Base-by-base conservation (phyloP, 1,140 invertebrate species). In the Geopemphigus sp. region DNA sequence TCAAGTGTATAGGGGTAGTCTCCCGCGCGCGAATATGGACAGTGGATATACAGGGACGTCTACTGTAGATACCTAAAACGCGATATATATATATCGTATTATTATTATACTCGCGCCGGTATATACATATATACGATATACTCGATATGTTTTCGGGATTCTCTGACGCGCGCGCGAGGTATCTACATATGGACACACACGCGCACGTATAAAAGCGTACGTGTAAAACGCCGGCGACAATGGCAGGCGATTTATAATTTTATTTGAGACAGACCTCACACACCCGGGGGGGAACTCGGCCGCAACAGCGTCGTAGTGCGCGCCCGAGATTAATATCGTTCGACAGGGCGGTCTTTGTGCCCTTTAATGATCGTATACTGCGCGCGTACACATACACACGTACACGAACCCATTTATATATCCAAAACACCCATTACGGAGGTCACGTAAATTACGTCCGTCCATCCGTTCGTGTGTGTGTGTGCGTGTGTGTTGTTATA, bases 311-410 rank as follows among this genome's bases (percentile, higher is more conserved):
- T n/a, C 64, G 64, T n/a, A n/a, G n/a, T n/a, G n/a, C n/a, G n/a
- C n/a, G n/a, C n/a, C n/a, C 53, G 72, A 74, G 72, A 74, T 74
- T 74, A 74, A 74, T 74, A 74, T 74, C 72, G 72, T 74, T 74
- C 50, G 72, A 74, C 72, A 22, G 54, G 72, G 72, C 54, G 72
- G 72, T 74, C 72, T 74, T 74, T 74, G 72, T 74, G 72, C 29
- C 50, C 54, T 22, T 57, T 56, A 54, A 74, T 59, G 72, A 54
- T 54, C 72, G 64, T 45, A 45, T n/a, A n/a, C n/a, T n/a, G n/a
- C 22, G 6, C 12, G 14, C 6, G 6, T 3, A 22, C 6, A 22
- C 6, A 11, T 12, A 1, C 29, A 47, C 14, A 22, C 63, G 47
- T 17, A 15, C 59, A 19, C 26, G 2, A 17, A 26, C 61, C 26